Base-by-base conservation (phyloP, 2,797 vertebrate species). In the Xerus rutilus region DNA sequence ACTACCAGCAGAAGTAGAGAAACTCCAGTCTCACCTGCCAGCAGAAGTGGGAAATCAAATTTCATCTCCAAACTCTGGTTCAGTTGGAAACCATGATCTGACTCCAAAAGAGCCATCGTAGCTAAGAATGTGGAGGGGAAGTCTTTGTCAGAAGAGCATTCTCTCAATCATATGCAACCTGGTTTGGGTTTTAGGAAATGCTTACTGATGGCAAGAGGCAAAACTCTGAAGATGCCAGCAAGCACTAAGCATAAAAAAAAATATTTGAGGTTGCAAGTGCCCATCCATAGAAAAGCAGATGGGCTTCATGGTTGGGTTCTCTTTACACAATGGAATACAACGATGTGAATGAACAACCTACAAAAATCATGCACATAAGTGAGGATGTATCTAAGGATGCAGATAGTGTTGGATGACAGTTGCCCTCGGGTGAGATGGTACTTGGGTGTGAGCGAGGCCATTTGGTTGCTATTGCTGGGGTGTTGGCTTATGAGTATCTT, bases 361-460 rank as follows among this genome's bases (percentile, higher is more conserved):
- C 28, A n/a, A 57, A 57, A 57, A 8, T 7, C 13, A 52, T 25
- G 59, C 9, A 11, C 28, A 43, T 14, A 15, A 12, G 9, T 32
- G 77, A 62, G 7, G 39, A 30, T n/a, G 21, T n/a, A 45, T 23
- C 4, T 2, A 30, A 62, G 7, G 13, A 30, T 0, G 17, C 67
- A 74, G 67, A 25, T 0, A 0, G 2, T 1, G 10, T 79, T 43
- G 35, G 3, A 5, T 35, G 25, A 0, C 7, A 25, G 25, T 20
- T n/a, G 18, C 0, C 21, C 7, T 35, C n/a, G 35, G 74, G 59
- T 0, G 12, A 49, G 18, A 15, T 7, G 0, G 49, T 11, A 12
- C 14, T 25, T 3, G 1, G 52, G 64, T 35, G 59, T 79, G 3
- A 70, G 39, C 25, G 15, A 57, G 32, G n/a, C 1, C 3, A 32